These are phyloP conservation scores for Trissoscelio sp. DNA, from an alignment of 2,888 invertebrate species.

Conservation along the genomic window DNA sequence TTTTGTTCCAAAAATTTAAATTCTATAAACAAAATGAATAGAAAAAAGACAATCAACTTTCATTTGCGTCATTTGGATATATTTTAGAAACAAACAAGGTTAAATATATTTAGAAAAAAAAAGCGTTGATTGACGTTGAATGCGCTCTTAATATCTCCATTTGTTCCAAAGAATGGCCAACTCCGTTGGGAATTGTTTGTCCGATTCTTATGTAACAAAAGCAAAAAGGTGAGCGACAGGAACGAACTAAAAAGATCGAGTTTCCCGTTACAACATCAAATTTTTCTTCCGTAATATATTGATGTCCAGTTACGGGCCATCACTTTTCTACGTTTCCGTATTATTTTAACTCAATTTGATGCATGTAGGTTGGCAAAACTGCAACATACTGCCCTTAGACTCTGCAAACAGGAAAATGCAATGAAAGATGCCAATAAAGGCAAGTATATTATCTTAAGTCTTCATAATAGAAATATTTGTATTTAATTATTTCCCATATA, in stretches of 20 bases:
- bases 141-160: background rate
- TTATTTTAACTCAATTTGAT: background rate
- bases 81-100: conserved; percentile 9
- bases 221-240: conserved; percentile 43
- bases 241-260: background rate
- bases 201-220: conserved; percentile 41
- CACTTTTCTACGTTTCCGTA: background rate
- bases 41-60: conserved; percentile 14
- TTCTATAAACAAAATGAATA: no score
- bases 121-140: conserved; percentile 10
- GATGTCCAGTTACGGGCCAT: background rate
- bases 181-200: conserved; percentile 12
- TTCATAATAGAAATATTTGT: no score
- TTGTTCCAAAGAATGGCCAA: conserved; percentile 37
- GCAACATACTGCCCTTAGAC: conserved; percentile 13
- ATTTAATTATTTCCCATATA: no score
- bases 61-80: background rate
- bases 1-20: no score
- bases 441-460: background rate
- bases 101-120: background rate
- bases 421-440: conserved; percentile 15
- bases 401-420: conserved; percentile 8
- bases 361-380: conserved; percentile 27
- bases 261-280: background rate
- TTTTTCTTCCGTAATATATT: background rate